Conservation (phyloP, 2,113 vertebrate genomes). For the Perca flavescens region DNA sequence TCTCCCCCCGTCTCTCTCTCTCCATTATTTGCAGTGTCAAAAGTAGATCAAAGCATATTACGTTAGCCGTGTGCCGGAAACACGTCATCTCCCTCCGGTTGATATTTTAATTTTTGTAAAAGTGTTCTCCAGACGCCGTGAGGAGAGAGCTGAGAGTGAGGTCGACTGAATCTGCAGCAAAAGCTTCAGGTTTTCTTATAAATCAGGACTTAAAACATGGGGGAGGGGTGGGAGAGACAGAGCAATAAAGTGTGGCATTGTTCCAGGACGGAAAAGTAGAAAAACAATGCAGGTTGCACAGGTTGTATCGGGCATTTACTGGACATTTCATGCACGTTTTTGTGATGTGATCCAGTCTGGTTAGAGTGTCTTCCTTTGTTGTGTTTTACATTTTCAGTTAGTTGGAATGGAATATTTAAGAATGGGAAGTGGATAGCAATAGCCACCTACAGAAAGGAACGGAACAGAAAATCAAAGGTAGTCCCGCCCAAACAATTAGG, state of each 20-base stretch:
- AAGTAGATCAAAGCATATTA: conserved; percentile 59
- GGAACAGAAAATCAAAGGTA: neutral
- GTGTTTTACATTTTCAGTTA: neutral
- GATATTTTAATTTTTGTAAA: conserved; percentile 41
- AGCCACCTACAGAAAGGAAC: neutral
- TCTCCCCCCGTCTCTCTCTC: neutral
- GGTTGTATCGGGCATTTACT: neutral
- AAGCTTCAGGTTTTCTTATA: neutral
- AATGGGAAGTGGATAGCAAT: neutral
- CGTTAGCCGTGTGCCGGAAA: conserved; percentile 11
- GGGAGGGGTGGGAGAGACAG: neutral
- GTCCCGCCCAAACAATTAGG: neutral
- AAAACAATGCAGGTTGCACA: neutral
- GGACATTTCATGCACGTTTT: neutral
- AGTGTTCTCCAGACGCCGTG: conserved; percentile 10
- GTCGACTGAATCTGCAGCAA: neutral
- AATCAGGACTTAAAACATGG: neutral
- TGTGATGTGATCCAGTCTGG: no score
- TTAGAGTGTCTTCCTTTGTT: neutral
- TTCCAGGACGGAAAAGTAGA: neutral
- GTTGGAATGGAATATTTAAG: neutral
- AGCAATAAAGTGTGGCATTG: neutral
- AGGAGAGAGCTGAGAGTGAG: conserved; percentile 1
- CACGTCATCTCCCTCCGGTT: conserved; percentile 30
- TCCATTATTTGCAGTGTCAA: conserved; percentile 47